phyloP scores from a whole-genome alignment of 92 coral and sea anemone species.

The Nematostella vectensis region DNA sequence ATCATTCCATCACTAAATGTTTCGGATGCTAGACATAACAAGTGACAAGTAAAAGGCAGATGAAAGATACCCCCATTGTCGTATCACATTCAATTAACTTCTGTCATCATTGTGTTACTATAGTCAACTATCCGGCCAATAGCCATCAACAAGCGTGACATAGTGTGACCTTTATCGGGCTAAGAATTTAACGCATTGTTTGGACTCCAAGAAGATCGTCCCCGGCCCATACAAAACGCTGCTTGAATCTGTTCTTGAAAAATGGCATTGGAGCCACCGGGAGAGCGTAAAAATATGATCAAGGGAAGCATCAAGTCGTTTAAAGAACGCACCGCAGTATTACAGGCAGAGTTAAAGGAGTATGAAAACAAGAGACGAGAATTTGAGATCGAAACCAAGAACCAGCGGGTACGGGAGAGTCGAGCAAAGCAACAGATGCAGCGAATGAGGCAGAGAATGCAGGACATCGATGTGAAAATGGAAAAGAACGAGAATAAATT shows the following conservation, averaged over 20 bases:
- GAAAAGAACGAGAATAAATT: constrained; percentile 15
- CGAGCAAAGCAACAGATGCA: constrained; percentile 2
- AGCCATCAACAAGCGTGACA: no score
- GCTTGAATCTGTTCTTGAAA: constrained; percentile 13
- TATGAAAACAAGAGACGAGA: constrained; percentile 9
- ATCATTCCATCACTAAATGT: no score
- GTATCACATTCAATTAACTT: no score
- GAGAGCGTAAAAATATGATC: constrained; percentile 6
- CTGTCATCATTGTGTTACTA: no score
- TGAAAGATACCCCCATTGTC: no score
- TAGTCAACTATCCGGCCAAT: no score
- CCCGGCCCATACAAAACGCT: neutral
- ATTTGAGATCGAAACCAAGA: constrained; percentile 3
- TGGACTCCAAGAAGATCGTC: no score
- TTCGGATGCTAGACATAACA: no score
- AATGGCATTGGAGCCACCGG: constrained; percentile 25
- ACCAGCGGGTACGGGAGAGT: constrained; percentile 3
- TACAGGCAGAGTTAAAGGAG: constrained; percentile 23
- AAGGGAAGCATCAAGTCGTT: constrained; percentile 15
- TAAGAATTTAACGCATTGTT: no score
- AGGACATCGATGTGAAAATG: constrained; percentile 21
- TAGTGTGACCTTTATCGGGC: no score
- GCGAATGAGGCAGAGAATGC: constrained; percentile 8
- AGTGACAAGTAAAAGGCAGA: no score
- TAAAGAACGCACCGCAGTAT: constrained; percentile 7